Conservation (phyloP, 2,888 invertebrate species). For the Eupithecia pulchellata region DNA sequence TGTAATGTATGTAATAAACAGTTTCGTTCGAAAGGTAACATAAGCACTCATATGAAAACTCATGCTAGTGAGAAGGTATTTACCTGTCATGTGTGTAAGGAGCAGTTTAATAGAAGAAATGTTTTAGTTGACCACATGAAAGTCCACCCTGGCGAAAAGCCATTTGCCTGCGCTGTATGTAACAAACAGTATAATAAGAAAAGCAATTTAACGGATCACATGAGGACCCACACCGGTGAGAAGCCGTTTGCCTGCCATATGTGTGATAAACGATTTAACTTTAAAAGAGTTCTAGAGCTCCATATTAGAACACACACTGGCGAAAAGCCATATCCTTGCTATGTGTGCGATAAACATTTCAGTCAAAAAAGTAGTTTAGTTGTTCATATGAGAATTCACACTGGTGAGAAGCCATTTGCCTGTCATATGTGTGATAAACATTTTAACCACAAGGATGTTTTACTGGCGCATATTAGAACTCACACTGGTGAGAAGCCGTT, state of each 20-base stretch:
- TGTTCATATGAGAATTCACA: constrained; percentile 7
- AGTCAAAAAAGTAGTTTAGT: background rate
- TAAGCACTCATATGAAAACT: background rate
- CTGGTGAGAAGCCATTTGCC: background rate
- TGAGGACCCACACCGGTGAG: constrained; percentile 5
- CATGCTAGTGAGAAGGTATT: background rate
- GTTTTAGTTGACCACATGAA: background rate
- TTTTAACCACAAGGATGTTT: constrained; percentile 2
- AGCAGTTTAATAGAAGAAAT: background rate
- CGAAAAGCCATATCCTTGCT: background rate
- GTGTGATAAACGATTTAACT: background rate
- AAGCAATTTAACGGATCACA: background rate
- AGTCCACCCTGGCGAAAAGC: background rate
- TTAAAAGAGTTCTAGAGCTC: background rate
- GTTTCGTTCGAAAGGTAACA: background rate
- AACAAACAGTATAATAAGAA: background rate
- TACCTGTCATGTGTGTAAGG: background rate
- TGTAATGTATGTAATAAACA: background rate
- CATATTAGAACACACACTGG: constrained; percentile 12
- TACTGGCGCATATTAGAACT: background rate
- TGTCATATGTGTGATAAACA: constrained; percentile 2
- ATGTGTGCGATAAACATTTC: constrained; percentile 3
- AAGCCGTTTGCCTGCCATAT: background rate
- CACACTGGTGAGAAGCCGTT: constrained; percentile 8
- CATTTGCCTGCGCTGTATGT: constrained; percentile 3